Evolutionary conservation across 2,888 invertebrate species (phyloP).

Genomic region (Yponomeuta cagnagella): DNA sequence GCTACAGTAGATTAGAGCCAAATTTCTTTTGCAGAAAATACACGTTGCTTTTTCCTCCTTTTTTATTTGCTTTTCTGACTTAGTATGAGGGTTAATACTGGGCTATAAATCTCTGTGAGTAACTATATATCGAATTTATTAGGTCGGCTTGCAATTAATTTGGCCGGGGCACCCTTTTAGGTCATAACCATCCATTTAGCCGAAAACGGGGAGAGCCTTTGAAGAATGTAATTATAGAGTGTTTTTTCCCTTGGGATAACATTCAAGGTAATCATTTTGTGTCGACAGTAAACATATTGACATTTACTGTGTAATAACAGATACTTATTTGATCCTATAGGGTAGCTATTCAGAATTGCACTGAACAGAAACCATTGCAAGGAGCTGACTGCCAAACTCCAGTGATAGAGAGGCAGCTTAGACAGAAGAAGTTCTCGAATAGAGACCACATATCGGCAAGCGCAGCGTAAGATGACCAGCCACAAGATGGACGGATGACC

Average conservation of each 20-base stretch:
- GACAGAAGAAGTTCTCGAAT: too few species aligned
- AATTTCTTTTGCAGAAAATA: not conserved
- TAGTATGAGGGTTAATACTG: not conserved
- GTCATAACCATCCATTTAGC: conserved; percentile 1
- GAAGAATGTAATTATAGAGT: not conserved
- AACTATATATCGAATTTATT: conserved; percentile 31
- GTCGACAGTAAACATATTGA: too few species aligned
- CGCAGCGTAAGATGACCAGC: too few species aligned
- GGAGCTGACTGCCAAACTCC: too few species aligned
- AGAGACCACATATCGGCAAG: too few species aligned
- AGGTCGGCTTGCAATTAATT: conserved; percentile 34
- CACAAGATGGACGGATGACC: too few species aligned
- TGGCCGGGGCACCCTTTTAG: conserved; percentile 18
- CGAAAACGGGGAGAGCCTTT: not conserved
- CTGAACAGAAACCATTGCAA: too few species aligned
- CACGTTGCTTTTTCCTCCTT: not conserved
- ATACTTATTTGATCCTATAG: too few species aligned
- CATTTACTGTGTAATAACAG: too few species aligned
- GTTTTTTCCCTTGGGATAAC: not conserved
- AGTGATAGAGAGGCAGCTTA: too few species aligned
- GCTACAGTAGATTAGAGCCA: not conserved
- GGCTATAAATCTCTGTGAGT: conserved; percentile 2
- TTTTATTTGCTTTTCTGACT: not conserved
- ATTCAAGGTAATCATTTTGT: not conserved
- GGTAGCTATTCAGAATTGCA: too few species aligned